Conservation (phyloP, 2,797 vertebrate species). For the Sebastes dallii region DNA sequence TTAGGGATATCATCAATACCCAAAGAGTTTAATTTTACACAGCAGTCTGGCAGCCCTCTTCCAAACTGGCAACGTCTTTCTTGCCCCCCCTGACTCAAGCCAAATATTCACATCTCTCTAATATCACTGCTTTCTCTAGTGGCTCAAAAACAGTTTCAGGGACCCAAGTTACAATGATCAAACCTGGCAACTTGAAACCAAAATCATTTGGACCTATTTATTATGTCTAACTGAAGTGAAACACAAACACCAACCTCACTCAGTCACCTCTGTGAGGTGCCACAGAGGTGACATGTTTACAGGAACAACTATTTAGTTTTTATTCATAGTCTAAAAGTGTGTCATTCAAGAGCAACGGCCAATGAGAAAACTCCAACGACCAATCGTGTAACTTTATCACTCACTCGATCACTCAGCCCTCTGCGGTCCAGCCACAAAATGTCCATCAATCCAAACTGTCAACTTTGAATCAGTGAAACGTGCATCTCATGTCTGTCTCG, state of each 20-base stretch:
- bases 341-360: too few relatives aligned
- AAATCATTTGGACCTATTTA: neutral
- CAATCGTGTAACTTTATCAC: too few relatives aligned
- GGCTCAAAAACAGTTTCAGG: neutral
- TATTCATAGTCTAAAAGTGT: neutral
- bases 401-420: too few relatives aligned
- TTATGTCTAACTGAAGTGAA: neutral
- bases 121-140: neutral
- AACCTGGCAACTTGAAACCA: neutral
- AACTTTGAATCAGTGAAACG: neutral
- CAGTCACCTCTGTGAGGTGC: neutral
- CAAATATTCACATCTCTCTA: neutral
- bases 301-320: too few relatives aligned
- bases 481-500: neutral
- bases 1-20: neutral
- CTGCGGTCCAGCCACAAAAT: neutral
- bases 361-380: too few relatives aligned
- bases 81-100: neutral
- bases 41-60: neutral
- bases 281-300: neutral
- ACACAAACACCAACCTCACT: neutral
- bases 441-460: neutral
- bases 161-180: neutral
- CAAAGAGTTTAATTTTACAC: neutral
- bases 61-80: neutral